Evolutionary conservation across 2,888 invertebrate genomes (phyloP).

Genomic region (Drosophila anomalata): DNA sequence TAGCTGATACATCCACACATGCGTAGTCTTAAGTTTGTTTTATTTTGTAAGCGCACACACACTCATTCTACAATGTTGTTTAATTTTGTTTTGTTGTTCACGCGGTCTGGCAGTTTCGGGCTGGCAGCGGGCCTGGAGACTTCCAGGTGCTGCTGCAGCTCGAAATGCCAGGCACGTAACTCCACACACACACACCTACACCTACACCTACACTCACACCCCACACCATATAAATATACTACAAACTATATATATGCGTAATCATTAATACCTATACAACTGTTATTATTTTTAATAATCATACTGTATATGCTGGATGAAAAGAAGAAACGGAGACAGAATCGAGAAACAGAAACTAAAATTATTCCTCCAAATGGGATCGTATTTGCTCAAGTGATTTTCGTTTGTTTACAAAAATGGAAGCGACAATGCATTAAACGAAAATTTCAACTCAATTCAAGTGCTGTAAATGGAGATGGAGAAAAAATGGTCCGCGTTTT

Average conservation of each 20-base stretch:
- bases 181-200: constrained; percentile 23
- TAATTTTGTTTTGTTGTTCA: constrained; percentile 45
- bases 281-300: constrained; percentile 48
- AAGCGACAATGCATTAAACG: constrained; percentile 32
- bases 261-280: constrained; percentile 45
- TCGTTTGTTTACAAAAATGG: constrained; percentile 41
- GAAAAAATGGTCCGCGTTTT: constrained; percentile 4
- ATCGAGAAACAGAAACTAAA: constrained; percentile 22
- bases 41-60: constrained; percentile 46
- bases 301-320: constrained; percentile 43
- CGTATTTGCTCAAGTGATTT: constrained; percentile 54
- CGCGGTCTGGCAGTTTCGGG: constrained; percentile 49
- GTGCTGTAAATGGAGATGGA: constrained; percentile 36
- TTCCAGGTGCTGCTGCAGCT: constrained; percentile 57
- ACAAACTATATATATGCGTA: constrained; percentile 34
- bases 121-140: constrained; percentile 53
- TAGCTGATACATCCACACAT: constrained; percentile 53
- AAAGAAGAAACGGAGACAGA: constrained; percentile 8
- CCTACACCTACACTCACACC: constrained; percentile 22
- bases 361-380: constrained; percentile 31
- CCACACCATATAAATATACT: constrained; percentile 23
- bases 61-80: constrained; percentile 46
- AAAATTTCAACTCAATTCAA: constrained; percentile 20
- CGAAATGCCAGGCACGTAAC: constrained; percentile 60
- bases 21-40: constrained; percentile 70